phyloP scores from a whole-genome alignment of 1,140 invertebrate species.

The Drosophila bocki region DNA sequence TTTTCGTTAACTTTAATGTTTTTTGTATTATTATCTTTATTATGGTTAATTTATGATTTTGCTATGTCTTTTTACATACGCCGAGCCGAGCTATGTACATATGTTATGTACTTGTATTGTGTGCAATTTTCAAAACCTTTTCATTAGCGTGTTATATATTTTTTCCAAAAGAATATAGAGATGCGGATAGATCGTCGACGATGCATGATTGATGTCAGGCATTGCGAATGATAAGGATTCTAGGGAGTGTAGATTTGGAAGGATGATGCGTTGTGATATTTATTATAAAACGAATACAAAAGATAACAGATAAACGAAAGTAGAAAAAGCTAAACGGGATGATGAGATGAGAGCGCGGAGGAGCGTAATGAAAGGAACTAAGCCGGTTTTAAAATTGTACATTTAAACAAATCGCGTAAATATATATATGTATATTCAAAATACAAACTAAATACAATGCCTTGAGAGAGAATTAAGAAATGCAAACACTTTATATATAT shows the following conservation, averaged over 20 bases:
- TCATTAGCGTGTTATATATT: slow-evolving; percentile 78
- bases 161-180: slow-evolving; percentile 72
- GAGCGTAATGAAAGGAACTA: slow-evolving; percentile 78
- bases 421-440: slow-evolving; percentile 30
- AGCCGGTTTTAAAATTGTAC: slow-evolving; percentile 82
- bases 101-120: slow-evolving; percentile 67
- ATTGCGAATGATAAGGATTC: slow-evolving; percentile 39
- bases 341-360: slow-evolving; percentile 13
- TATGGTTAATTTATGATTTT: slow-evolving; percentile 81
- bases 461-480: slow-evolving; percentile 75
- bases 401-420: slow-evolving; percentile 66
- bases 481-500: slow-evolving; percentile 68
- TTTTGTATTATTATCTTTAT: slow-evolving; percentile 83
- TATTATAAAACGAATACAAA: slow-evolving; percentile 76
- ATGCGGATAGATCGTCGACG: slow-evolving; percentile 39
- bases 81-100: slow-evolving; percentile 37
- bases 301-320: slow-evolving; percentile 48
- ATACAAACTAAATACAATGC: slow-evolving; percentile 71
- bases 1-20: slow-evolving; percentile 63
- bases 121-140: slow-evolving; percentile 80
- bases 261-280: slow-evolving; percentile 85
- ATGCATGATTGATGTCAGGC: slow-evolving; percentile 35
- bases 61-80: slow-evolving; percentile 53
- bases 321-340: slow-evolving; percentile 21
- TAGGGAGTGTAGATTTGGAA: slow-evolving; percentile 48